These are phyloP conservation scores for Erythrolamprus reginae DNA, from an alignment of 2,113 vertebrate species.

Conservation along the genomic window DNA sequence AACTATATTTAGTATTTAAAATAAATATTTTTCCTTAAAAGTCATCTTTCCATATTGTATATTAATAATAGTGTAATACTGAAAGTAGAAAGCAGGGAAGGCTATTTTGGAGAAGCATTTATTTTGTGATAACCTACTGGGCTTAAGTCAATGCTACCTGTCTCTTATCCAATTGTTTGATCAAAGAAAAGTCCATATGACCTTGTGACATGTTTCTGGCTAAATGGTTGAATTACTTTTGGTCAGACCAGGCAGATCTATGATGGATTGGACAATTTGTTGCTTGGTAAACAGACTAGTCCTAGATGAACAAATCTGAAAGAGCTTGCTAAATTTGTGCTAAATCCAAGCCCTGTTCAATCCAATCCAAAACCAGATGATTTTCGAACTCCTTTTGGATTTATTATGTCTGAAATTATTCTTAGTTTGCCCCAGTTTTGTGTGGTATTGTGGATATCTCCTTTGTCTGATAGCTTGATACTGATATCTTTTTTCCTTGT, in stretches of 20 bases:
- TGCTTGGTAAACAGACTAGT: neutral
- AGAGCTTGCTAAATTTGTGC: neutral
- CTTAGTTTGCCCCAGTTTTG: neutral
- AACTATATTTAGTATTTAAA: neutral
- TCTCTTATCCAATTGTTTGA: neutral
- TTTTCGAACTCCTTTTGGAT: neutral
- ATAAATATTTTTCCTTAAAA: neutral
- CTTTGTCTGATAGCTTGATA: neutral
- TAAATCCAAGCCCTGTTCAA: neutral
- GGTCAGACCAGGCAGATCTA: neutral
- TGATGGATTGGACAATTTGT: neutral
- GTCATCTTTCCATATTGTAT: neutral
- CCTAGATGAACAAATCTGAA: neutral
- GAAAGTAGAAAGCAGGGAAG: neutral
- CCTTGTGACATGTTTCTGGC: neutral
- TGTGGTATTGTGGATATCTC: neutral
- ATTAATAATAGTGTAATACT: neutral
- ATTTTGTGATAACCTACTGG: neutral
- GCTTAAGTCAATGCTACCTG: neutral
- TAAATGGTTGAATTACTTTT: neutral
- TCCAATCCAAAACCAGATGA: neutral
- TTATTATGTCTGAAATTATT: neutral
- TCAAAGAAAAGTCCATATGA: neutral
- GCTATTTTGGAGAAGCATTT: neutral
- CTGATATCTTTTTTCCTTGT: neutral